These are phyloP conservation scores for Coleophora deauratella DNA, from an alignment of 2,888 invertebrate genomes.

Conservation along the genomic window DNA sequence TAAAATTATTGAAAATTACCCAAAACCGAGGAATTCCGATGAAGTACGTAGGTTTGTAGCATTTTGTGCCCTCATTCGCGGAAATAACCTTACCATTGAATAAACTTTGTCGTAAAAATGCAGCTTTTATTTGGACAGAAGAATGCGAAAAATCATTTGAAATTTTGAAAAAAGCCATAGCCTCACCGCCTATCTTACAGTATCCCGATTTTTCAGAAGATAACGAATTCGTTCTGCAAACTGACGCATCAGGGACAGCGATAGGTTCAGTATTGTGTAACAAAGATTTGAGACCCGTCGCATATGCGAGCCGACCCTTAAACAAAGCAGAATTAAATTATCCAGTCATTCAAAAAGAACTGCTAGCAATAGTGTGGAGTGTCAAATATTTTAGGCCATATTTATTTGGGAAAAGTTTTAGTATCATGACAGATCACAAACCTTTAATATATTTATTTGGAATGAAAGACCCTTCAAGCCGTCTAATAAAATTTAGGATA, in stretches of 20 bases:
- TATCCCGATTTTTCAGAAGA: constrained; percentile 10
- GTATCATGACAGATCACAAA: constrained; percentile 15
- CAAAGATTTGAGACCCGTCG: constrained; percentile 11
- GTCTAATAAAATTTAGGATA: constrained; percentile 16
- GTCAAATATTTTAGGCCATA: constrained; percentile 16
- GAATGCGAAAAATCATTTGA: background rate
- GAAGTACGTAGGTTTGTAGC: constrained; percentile 11
- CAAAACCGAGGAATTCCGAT: constrained; percentile 6
- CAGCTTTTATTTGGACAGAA: constrained; percentile 4
- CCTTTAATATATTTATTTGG: constrained; percentile 13
- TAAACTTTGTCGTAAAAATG: constrained; percentile 7
- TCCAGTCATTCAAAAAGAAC: constrained; percentile 13
- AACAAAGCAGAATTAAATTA: constrained; percentile 15
- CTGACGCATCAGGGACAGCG: constrained; percentile 8
- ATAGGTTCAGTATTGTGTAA: constrained; percentile 14
- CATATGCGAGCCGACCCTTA: constrained; percentile 14
- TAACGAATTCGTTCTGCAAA: constrained; percentile 14
- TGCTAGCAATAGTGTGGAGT: constrained; percentile 14
- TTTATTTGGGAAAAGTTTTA: constrained; percentile 11
- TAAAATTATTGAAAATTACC: constrained; percentile 6
- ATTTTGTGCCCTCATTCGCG: constrained; percentile 10
- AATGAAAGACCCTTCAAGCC: too few relatives aligned
- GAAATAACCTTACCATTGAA: constrained; percentile 8
- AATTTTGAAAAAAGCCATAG: background rate
- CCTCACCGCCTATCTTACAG: constrained; percentile 8